phyloP scores from a whole-genome alignment of 2,797 vertebrate genomes.

The Poeciliopsis paucimaculata region DNA sequence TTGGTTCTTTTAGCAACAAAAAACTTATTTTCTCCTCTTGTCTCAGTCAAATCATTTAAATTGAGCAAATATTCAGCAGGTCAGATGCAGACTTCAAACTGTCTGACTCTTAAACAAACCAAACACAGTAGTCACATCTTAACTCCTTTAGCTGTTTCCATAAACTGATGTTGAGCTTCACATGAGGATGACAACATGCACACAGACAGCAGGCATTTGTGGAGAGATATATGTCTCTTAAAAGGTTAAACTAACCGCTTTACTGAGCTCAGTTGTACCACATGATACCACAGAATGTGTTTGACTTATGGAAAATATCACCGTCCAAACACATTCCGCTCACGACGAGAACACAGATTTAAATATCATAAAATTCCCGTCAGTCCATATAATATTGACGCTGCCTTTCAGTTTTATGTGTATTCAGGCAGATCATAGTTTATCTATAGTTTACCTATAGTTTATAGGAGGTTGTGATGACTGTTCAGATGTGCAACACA shows the following conservation, averaged over 20 bases:
- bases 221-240: constrained; percentile 23
- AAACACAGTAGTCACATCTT: not conserved
- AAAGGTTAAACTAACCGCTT: constrained; percentile 50
- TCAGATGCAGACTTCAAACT: not conserved
- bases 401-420: constrained; percentile 6
- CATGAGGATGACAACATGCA: not conserved
- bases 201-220: constrained; percentile 19
- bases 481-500: not conserved
- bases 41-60: not conserved
- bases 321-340: constrained; percentile 8
- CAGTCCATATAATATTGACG: constrained; percentile 6
- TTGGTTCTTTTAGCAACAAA: not conserved
- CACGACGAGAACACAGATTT: constrained; percentile 22
- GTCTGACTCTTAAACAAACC: not conserved
- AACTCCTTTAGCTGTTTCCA: constrained; percentile 20
- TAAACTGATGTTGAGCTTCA: constrained; percentile 35
- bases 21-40: not conserved
- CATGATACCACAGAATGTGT: constrained; percentile 6
- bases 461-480: not conserved
- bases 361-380: constrained; percentile 19
- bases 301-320: constrained; percentile 27
- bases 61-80: not conserved
- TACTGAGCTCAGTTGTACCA: constrained; percentile 29
- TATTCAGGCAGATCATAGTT: not conserved
- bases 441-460: too few species aligned